A percentile compares a stretch with the other conserved stretches of the same genome.
Evolutionary conservation across 2,888 invertebrate genomes (phyloP).

Genomic region (Odontomyia ornata): DNA sequence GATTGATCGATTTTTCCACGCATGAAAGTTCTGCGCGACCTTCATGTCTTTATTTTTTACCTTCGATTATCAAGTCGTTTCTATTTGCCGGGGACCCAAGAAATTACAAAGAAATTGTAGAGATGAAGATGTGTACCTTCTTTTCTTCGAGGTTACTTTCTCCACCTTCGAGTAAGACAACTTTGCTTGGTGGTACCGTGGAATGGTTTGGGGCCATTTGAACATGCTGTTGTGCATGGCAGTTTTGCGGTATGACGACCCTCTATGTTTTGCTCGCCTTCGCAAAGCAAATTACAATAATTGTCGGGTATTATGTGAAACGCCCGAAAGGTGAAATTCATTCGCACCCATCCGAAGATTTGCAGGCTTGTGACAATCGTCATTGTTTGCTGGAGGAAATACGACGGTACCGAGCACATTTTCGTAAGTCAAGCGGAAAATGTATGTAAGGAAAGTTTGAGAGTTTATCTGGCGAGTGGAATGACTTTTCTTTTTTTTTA

Average conservation of each 20-base stretch:
- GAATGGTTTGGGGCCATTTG: background rate
- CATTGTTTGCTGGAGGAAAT: background rate
- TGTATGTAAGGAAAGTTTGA: background rate
- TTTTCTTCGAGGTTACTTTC: slow-evolving; percentile 5
- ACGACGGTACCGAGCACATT: background rate
- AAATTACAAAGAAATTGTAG: background rate
- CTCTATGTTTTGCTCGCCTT: background rate
- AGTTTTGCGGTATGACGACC: background rate
- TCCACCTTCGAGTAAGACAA: background rate
- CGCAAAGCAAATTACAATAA: slow-evolving; percentile 27
- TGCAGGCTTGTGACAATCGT: background rate
- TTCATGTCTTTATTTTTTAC: slow-evolving; percentile 17
- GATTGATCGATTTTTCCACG: slow-evolving; percentile 43
- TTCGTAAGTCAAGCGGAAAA: background rate
- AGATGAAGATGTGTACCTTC: background rate
- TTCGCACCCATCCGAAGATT: background rate
- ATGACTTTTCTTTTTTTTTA: too few relatives aligned
- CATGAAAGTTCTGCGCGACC: slow-evolving; percentile 33
- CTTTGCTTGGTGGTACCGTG: background rate
- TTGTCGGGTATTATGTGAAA: slow-evolving; percentile 25
- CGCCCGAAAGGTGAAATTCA: slow-evolving; percentile 21
- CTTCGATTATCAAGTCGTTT: slow-evolving; percentile 8
- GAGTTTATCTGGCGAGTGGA: too few relatives aligned
- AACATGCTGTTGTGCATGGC: background rate
- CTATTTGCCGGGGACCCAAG: background rate